Percentiles rank a stretch among this genome's conserved stretches.
These are phyloP conservation scores for Stegodyphus dumicola DNA, from an alignment of 1,140 invertebrate genomes.

Conservation along the genomic window DNA sequence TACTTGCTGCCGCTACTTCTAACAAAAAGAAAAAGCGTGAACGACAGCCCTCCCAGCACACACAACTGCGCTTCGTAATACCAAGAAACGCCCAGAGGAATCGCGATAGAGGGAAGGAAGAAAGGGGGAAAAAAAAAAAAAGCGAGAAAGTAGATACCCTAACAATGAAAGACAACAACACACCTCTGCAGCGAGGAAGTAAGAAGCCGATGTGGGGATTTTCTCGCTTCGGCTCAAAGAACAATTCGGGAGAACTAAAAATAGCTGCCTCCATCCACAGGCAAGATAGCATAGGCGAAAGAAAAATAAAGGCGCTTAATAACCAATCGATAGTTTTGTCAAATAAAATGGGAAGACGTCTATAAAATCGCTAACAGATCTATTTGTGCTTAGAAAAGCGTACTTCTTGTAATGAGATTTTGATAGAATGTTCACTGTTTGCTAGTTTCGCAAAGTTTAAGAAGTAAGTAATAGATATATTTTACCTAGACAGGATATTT, in stretches of 20 bases:
- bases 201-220: conserved; percentile 3
- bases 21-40: too few relatives aligned
- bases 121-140: conserved; percentile 20
- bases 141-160: not conserved
- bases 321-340: conserved; percentile 32
- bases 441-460: too few relatives aligned
- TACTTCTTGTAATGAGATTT: too few relatives aligned
- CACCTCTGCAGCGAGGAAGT: not conserved
- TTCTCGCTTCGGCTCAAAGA: conserved; percentile 19
- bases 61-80: too few relatives aligned
- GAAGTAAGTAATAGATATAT: too few relatives aligned
- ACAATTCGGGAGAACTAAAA: conserved; percentile 21
- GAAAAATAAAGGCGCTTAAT: conserved; percentile 22
- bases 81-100: too few relatives aligned
- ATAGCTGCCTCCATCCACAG: not conserved
- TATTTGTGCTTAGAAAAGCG: too few relatives aligned
- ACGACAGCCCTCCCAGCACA: too few relatives aligned
- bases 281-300: not conserved
- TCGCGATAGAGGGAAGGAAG: not conserved
- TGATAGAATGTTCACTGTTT: too few relatives aligned
- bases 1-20: too few relatives aligned
- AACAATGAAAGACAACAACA: conserved; percentile 20
- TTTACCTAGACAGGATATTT: too few relatives aligned
- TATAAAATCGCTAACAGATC: too few relatives aligned
- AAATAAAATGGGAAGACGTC: not conserved